These are phyloP conservation scores for Drosophila erecta DNA, from an alignment of 1,140 invertebrate genomes.

Conservation along the genomic window DNA sequence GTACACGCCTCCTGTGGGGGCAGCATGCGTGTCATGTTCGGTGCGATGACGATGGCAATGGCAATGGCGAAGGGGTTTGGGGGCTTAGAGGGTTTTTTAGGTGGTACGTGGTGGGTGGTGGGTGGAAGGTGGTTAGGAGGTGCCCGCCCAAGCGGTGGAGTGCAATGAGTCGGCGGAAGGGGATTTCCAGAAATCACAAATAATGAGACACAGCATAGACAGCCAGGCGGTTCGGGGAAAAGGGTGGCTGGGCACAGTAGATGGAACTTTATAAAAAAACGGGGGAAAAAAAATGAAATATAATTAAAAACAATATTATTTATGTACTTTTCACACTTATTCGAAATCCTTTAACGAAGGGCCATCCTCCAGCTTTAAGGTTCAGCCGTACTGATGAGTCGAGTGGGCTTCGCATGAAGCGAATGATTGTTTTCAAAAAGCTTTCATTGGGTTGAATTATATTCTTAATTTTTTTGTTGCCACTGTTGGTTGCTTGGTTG, in stretches of 20 bases:
- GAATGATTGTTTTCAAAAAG: not conserved
- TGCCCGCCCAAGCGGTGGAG: slow-evolving; percentile 37
- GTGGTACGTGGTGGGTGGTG: not conserved
- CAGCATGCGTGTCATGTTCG: slow-evolving; percentile 50
- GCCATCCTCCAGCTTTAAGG: too few relatives aligned
- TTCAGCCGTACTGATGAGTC: not conserved
- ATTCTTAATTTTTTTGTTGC: not conserved
- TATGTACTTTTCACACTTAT: not conserved
- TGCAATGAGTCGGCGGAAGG: slow-evolving; percentile 38
- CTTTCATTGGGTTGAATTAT: not conserved
- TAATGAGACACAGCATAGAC: slow-evolving; percentile 73
- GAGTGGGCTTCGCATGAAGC: not conserved
- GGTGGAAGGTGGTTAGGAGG: slow-evolving; percentile 14
- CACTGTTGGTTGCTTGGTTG: slow-evolving; percentile 2
- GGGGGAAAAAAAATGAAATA: too few relatives aligned
- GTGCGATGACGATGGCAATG: slow-evolving; percentile 9
- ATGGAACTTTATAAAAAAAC: not conserved
- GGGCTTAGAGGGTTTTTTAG: not conserved
- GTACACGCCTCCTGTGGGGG: slow-evolving; percentile 27
- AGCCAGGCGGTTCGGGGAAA: not conserved
- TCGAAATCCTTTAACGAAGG: not conserved
- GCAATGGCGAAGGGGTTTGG: not conserved
- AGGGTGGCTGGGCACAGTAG: not conserved
- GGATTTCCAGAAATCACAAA: slow-evolving; percentile 65
- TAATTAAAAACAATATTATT: not conserved